Evolutionary conservation across 2,113 vertebrate species (phyloP).

Genomic region (Ranitomeya imitator): DNA sequence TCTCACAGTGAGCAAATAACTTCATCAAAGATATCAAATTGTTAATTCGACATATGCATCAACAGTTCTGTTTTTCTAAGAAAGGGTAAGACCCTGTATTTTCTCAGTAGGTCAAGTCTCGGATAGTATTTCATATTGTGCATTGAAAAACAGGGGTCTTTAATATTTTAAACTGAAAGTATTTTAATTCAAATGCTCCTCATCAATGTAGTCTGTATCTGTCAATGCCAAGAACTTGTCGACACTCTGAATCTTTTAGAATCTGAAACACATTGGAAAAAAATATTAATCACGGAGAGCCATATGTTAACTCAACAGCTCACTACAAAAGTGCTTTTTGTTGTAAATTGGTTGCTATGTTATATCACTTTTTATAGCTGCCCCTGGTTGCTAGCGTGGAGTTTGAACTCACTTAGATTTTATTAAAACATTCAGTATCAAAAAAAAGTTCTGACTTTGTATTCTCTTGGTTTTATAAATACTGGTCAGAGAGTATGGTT

Average conservation of each 20-base stretch:
- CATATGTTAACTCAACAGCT: slow-evolving; percentile 1
- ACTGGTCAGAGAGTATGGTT: not conserved
- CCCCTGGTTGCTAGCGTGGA: not conserved
- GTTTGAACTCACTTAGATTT: not conserved
- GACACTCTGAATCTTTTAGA: slow-evolving; percentile 6
- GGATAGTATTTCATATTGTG: slow-evolving; percentile 31
- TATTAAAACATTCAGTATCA: not conserved
- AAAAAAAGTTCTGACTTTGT: not conserved
- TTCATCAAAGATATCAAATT: slow-evolving; percentile 38
- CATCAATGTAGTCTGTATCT: slow-evolving; percentile 15
- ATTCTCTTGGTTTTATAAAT: not conserved
- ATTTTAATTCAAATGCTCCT: slow-evolving; percentile 3
- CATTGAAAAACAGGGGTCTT: slow-evolving; percentile 26
- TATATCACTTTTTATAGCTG: not conserved
- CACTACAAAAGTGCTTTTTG: not conserved
- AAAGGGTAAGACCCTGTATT: slow-evolving; percentile 27
- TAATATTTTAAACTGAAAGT: slow-evolving; percentile 12
- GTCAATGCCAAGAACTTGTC: slow-evolving; percentile 37
- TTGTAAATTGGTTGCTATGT: slow-evolving; percentile 15
- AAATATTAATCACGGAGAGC: slow-evolving; percentile 27
- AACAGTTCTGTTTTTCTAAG: not conserved
- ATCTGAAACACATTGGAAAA: slow-evolving; percentile 16
- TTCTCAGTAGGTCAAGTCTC: slow-evolving; percentile 21
- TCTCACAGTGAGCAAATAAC: slow-evolving; percentile 14
- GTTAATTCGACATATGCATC: slow-evolving; percentile 27